Base-by-base conservation (phyloP, 37 sponge, comb jelly and placozoan species). In the Aplysina aerophoba region DNA sequence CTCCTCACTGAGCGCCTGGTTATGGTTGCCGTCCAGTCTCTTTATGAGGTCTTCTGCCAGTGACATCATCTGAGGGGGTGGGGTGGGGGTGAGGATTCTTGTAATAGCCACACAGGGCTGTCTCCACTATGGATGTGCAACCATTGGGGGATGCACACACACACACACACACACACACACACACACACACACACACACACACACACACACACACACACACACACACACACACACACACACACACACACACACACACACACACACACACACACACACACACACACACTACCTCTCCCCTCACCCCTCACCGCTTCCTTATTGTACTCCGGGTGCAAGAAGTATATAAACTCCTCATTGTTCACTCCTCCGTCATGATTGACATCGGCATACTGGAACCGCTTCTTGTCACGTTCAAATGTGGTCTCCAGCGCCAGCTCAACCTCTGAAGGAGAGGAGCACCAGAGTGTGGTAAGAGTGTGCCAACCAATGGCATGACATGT, bases 251-350 rank as follows among this genome's bases (percentile, higher is more conserved):
- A 69, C 33, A 27, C 71, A 69, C 50, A 44, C 71, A 69, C 33
- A 27, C 71, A 69, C 71, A 27, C 71, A 69, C 33, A 11, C 71
- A 69, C 71, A 69, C 50, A 3, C n/a, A n/a, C 50, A 44, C 50
- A 3, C 50, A 44, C 50, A n/a, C 50, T 8, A 44, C 50, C 8
- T 44, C 50, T 44, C 50, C 50, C 50, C 50, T 44, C 50, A n/a
- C n/a, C 71, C 14, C 81, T 58, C 20, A 81, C 81, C 35, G 81
- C 24, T 24, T 15, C 38, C 62, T 59, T 59, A 38, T 31, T 81
- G 81, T 81, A 59, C 25, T 81, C 81, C 21, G 81, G 81, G 38
- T 81, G 81, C 35, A 36, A 2, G 60, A 81, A 81, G 61, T 25
- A 59, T 21, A 81, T 6, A 28, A 53, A 81, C 38, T 81, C 81